Evolutionary conservation across 2,113 vertebrate species (phyloP), one percentile per base, ranked within the genome.

Genomic region (Clarias magur): DNA sequence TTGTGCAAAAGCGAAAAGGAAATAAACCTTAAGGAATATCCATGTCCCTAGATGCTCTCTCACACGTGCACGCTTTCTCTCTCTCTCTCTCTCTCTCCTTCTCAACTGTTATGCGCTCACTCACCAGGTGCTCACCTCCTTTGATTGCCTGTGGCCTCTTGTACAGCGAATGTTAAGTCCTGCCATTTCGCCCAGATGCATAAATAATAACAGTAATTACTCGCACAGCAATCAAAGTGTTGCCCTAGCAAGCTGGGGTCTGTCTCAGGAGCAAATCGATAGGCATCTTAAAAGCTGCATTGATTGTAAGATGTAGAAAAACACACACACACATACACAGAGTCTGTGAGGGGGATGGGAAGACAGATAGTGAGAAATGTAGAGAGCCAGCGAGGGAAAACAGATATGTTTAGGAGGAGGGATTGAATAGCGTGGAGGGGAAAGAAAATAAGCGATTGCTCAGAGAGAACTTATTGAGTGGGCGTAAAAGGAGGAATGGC

Each of bases 141-240:
- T 93, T 95, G 95, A 95, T 95, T 95, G 94, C 94, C 93, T 94
- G 92, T 95, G 94, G 94, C 94, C 95, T 94, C 94, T 95, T 95
- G 94, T 95, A 95, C 94, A 93, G 94, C 92, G 94, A 95, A 95
- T 95, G 95, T 96, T 95, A 96, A 96, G 95, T 95, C 95, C 95
- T 95, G 95, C 94, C 94, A 95, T 95, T 95, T 95, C 92, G 94
- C 94, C 94, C 94, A 96, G 94, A 96, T 95, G 95, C 95, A 96
- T 96, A 96, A 96, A 96, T 96, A 96, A 96, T 96, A 96, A 96
- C 95, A 95, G 95, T 95, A 95, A 96, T 96, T 96, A 96, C 95
- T 95, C 93, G 94, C 93, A 93, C 94, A 94, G 95, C 95, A 96
- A 96, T 96, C 95, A 96, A 96, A 96, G 95, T 94, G 94, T 96